phyloP scores from a whole-genome alignment of 2,888 invertebrate genomes.

The Thalpophila matura region DNA sequence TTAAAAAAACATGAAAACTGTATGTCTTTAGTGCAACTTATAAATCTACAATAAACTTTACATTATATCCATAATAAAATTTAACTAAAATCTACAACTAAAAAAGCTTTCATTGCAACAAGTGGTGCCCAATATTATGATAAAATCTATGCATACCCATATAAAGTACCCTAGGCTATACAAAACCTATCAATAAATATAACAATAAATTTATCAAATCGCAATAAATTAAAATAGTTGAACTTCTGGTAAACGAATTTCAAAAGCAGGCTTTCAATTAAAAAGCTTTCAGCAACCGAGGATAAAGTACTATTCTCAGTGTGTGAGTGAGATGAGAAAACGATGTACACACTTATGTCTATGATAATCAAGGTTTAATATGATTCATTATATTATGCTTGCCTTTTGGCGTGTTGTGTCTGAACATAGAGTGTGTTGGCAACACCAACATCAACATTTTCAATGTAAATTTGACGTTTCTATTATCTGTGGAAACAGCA shows the following conservation, averaged over 20 bases:
- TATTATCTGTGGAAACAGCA: too few species aligned
- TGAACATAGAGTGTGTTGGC: too few species aligned
- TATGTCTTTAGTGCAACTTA: constrained; percentile 31
- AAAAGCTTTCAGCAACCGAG: background rate
- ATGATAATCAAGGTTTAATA: too few species aligned
- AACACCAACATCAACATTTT: too few species aligned
- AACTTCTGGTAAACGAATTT: background rate
- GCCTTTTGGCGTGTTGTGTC: too few species aligned
- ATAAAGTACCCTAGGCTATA: background rate
- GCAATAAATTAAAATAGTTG: background rate
- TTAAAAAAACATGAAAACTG: constrained; percentile 5
- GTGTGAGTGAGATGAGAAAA: background rate
- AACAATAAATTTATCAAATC: background rate
- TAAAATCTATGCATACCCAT: background rate
- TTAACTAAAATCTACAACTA: background rate
- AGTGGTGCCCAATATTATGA: constrained; percentile 1
- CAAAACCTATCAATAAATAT: background rate
- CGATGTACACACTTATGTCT: too few species aligned
- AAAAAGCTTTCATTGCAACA: constrained; percentile 20
- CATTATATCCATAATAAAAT: constrained; percentile 11
- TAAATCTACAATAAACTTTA: constrained; percentile 23
- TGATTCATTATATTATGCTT: too few species aligned
- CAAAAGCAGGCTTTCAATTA: background rate
- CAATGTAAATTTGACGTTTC: too few species aligned
- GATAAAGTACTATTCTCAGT: constrained; percentile 11